Conservation (phyloP, 2,888 invertebrate species). For the Torymus tubicola region DNA sequence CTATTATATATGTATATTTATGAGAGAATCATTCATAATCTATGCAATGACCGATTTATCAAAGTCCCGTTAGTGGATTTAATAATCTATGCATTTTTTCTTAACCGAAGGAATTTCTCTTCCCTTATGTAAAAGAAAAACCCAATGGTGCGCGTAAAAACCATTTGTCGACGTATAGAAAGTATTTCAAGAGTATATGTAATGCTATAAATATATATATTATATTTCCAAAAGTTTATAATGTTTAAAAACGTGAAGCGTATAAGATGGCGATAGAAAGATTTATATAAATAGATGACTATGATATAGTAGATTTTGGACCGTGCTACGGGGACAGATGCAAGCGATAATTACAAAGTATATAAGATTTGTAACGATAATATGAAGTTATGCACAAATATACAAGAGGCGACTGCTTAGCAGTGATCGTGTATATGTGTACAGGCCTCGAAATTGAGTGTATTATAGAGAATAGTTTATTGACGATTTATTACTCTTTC, state of each 20-base stretch:
- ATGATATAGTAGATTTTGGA: constrained; percentile 24
- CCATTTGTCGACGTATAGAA: constrained; percentile 58
- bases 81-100: constrained; percentile 45
- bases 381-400: constrained; percentile 53
- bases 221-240: constrained; percentile 54
- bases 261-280: constrained; percentile 18
- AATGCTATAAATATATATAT: constrained; percentile 19
- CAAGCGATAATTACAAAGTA: constrained; percentile 37
- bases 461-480: constrained; percentile 65
- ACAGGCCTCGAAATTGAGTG: constrained; percentile 64
- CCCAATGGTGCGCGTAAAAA: constrained; percentile 67
- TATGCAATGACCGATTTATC: constrained; percentile 1
- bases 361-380: constrained; percentile 36
- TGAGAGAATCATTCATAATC: constrained; percentile 18
- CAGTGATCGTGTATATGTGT: constrained; percentile 62
- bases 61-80: constrained; percentile 30
- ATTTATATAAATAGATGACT: constrained; percentile 41
- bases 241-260: constrained; percentile 36
- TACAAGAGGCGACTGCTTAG: constrained; percentile 59
- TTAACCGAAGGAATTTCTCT: constrained; percentile 28
- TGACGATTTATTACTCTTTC: constrained; percentile 58
- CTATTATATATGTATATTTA: constrained; percentile 28
- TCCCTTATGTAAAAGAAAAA: constrained; percentile 54
- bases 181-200: constrained; percentile 54
- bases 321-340: constrained; percentile 40